Evolutionary conservation across 1,140 invertebrate genomes (phyloP).

Genomic region (Drosophila tsacasi): DNA sequence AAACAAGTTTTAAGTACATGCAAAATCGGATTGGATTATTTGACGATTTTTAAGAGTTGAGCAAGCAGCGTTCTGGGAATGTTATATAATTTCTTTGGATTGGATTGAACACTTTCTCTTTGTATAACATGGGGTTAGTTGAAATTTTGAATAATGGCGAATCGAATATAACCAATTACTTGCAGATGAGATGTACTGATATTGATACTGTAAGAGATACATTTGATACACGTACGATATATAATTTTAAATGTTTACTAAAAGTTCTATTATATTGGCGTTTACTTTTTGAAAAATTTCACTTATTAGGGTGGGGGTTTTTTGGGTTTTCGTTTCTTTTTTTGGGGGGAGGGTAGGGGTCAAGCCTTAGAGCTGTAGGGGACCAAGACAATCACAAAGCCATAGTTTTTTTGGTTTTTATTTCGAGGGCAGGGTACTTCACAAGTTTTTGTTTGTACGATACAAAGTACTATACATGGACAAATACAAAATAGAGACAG

Average conservation of each 20-base stretch:
- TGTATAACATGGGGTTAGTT: slow-evolving; percentile 19
- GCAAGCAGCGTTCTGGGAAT: slow-evolving; percentile 74
- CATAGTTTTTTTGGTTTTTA: slow-evolving; percentile 19
- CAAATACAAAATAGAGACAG: slow-evolving; percentile 67
- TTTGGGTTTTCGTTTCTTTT: slow-evolving; percentile 1
- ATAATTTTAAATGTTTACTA: slow-evolving; percentile 51
- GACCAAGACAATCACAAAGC: slow-evolving; percentile 58
- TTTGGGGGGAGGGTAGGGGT: background rate
- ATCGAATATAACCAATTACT: slow-evolving; percentile 73
- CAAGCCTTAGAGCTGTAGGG: slow-evolving; percentile 75
- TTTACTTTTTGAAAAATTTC: slow-evolving; percentile 62
- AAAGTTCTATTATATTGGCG: slow-evolving; percentile 66
- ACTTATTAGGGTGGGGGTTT: slow-evolving; percentile 4
- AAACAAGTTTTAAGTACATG: slow-evolving; percentile 20
- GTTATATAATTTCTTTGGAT: slow-evolving; percentile 69
- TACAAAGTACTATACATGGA: slow-evolving; percentile 72
- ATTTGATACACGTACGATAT: slow-evolving; percentile 52
- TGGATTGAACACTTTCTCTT: slow-evolving; percentile 33
- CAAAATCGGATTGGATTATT: slow-evolving; percentile 15
- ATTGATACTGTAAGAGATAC: slow-evolving; percentile 72
- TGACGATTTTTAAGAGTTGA: slow-evolving; percentile 10
- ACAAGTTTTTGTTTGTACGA: slow-evolving; percentile 59
- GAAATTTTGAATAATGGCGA: slow-evolving; percentile 60
- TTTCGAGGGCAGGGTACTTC: slow-evolving; percentile 28
- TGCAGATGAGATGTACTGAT: slow-evolving; percentile 60